Base-by-base conservation (phyloP, 2,888 invertebrate species). In the Dicranocentrus wangi region DNA sequence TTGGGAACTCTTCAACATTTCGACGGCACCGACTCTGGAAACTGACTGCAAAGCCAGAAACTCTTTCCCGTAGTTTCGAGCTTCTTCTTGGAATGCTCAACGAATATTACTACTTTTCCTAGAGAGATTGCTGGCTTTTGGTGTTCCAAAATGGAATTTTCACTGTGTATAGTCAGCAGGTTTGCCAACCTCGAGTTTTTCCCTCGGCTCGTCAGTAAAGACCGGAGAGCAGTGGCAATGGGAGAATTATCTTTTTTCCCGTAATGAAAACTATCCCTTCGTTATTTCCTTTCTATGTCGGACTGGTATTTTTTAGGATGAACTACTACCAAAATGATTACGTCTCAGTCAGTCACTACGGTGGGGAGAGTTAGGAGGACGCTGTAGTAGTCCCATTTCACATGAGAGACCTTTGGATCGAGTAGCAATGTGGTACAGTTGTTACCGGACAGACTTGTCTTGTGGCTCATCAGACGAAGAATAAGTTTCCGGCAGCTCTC, bases 401-500 rank as follows among this genome's bases (percentile, higher is more conserved):
- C n/a, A n/a, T n/a, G n/a, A n/a, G n/a, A n/a, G n/a, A n/a, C n/a
- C n/a, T n/a, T n/a, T n/a, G n/a, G n/a, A n/a, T n/a, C n/a, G n/a
- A n/a, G n/a, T n/a, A n/a, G 17, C 15, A 60, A 25, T 43, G 25
- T 28, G 58, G 60, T 68, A 76, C 60, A 68, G 43, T 76, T 76
- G 76, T 68, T 77, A 77, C 69, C 47, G 82, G 72, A 69, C 65
- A 82, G 72, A 28, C 80, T 81, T 83, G 83, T 83, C 79, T 66
- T 80, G 80, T 81, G 81, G 84, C 73, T 80, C 81, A 81, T 78
- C 82, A 82, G 80, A 75, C 68, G 55, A 81, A 81, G 83, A 83
- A 82, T 83, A 85, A 85, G 82, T 82, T 83, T 85, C 84, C 84
- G 84, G 83, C 73, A 61, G 61, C 81, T 83, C 81, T 77, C 82